Percentiles rank a stretch among this genome's conserved stretches.
Evolutionary conservation across 2,888 invertebrate genomes (phyloP).

Genomic region (Lithophane socia): DNA sequence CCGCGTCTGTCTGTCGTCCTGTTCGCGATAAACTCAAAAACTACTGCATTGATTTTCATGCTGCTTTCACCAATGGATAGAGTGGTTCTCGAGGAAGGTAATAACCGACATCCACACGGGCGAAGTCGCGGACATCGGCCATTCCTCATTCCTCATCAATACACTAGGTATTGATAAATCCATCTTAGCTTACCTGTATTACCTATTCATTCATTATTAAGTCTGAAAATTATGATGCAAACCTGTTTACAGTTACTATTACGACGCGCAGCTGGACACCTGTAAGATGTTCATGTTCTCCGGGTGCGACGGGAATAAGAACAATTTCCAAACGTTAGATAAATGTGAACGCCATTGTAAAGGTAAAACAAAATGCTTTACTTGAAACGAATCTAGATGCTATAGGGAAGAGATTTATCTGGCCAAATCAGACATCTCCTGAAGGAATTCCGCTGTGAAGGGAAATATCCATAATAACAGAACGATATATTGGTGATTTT

Average conservation of each 20-base stretch:
- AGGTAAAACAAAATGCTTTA: slow-evolving; percentile 65
- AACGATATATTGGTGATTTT: background rate
- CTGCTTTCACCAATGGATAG: too few relatives aligned
- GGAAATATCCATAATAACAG: background rate
- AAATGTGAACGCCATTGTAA: slow-evolving; percentile 79
- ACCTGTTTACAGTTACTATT: slow-evolving; percentile 77
- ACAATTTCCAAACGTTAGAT: slow-evolving; percentile 73
- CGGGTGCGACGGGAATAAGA: slow-evolving; percentile 79
- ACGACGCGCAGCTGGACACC: slow-evolving; percentile 73
- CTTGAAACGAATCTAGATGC: background rate
- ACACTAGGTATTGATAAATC: background rate
- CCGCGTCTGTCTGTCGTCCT: too few relatives aligned
- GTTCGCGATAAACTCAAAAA: too few relatives aligned
- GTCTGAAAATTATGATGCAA: slow-evolving; percentile 1
- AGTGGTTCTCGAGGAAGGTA: too few relatives aligned
- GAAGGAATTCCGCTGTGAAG: background rate
- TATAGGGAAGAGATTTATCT: background rate
- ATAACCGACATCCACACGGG: too few relatives aligned
- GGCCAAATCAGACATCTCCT: background rate
- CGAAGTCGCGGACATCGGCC: too few relatives aligned
- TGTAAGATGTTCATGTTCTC: slow-evolving; percentile 75
- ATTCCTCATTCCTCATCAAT: too few relatives aligned
- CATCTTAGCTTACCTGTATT: background rate
- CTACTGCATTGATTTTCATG: too few relatives aligned
- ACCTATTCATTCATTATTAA: too few relatives aligned